Evolutionary conservation across 2,797 vertebrate species (phyloP), one percentile per base, ranked within the genome.

Genomic region (Sarcophilus harrisii): DNA sequence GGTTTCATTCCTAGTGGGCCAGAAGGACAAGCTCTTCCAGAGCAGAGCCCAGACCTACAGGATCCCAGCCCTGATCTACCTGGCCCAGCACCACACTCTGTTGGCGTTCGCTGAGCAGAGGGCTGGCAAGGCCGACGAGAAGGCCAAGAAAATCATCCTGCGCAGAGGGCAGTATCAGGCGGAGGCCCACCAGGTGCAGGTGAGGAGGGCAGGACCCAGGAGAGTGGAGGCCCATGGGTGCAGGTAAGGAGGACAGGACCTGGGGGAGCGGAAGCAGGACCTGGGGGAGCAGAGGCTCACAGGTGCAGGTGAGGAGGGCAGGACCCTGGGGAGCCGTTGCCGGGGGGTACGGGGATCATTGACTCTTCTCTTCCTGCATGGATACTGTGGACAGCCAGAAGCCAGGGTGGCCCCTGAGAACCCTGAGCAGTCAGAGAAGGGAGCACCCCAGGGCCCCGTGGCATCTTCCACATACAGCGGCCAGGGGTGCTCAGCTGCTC

Each of bases 21-120:
- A 97, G 96, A 98, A 96, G 87, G 96, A 98, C 9, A 94, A 4
- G 0, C 14, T 98, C 38, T 98, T 98, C 97, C 95, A 0, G 60
- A 96, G 95, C 0, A 54, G 96, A 0, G n/a, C 49, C 10, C 96
- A 95, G 12, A 59, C 59, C 95, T 99, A 98, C 58, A 97, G 98
- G 8, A 98, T 99, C 91, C 98, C 98, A 0, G 98, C 98, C 2
- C 98, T 99, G 97, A 98, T 99, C 92, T 98, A 98, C 96, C 96
- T 99, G 97, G 98, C 97, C 0, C 93, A 90, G 5, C 97, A 97
- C 93, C 66, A 96, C 94, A 96, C 96, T 59, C 96, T 99, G 96
- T 96, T 99, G 97, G 98, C 98, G 0, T 99, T 99, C 0, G 98
- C 96, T 0, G 98, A 98, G 92, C 96, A 97, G 1, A 97, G 98